Base-by-base conservation (phyloP, 2,113 vertebrate genomes). In the Lepus timidus region DNA sequence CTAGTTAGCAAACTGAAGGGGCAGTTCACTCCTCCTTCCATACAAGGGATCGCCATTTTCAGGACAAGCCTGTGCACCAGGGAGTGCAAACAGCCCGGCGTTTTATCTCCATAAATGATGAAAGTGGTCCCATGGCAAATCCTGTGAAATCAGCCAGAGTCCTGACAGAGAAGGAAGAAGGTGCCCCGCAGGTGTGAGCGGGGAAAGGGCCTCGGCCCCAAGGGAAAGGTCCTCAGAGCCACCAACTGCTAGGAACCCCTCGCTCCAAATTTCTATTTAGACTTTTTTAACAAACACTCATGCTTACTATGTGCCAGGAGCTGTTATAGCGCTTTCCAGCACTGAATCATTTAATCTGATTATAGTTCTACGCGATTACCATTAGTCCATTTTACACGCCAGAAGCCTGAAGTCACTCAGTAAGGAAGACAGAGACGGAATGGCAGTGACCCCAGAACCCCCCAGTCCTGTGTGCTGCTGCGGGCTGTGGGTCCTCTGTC, bases 341-440 rank as follows among this genome's bases (percentile, higher is more conserved):
- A 36, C 52, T 70, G 55, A 70, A 73, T 55, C 44, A 58, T n/a
- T 81, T 85, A 55, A 91, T 31, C 76, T 78, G 58, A 81, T 61
- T 44, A 85, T 4, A 44, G 27, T 68, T 70, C 74, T 29, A 31
- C 17, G 29, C 70, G 71, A 39, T 12, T 62, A n/a, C 16, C 9
- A 29, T 31, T 9, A 64, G 33, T 55, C 44, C 12, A 64, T 36
- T 61, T 76, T 49, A 82, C 44, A 61, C 0, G 68, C 91, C 39
- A 33, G 67, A 86, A 52, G 81, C 22, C n/a, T 7, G 0, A 80
- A 55, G 52, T 78, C 10, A 67, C 65, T 51, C 5, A 52, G 71
- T 17, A 70, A 87, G n/a, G 67, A 9, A 80, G 71, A 3, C 3
- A 17, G 9, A 61, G n/a, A 73, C 7, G 44, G 10, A 39, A 49